These are phyloP conservation scores for Syngnathus typhle DNA, from an alignment of 2,113 vertebrate genomes.

Conservation along the genomic window DNA sequence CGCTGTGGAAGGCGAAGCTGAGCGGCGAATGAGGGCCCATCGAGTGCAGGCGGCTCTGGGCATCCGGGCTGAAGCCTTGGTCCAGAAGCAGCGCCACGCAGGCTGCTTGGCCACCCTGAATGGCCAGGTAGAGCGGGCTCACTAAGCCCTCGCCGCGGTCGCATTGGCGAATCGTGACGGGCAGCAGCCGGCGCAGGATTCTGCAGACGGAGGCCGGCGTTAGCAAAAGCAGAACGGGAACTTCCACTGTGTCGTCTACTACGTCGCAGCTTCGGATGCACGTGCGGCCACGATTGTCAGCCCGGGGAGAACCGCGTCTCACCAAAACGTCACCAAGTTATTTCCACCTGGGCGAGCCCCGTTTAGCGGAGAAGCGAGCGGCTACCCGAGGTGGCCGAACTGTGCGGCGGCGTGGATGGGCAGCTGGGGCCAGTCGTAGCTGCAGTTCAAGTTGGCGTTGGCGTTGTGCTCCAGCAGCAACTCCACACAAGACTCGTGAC, in stretches of 20 bases:
- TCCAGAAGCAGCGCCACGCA: slow-evolving; percentile 74
- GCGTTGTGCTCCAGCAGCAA: slow-evolving; percentile 76
- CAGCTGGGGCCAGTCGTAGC: slow-evolving; percentile 80
- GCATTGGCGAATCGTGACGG: slow-evolving; percentile 71
- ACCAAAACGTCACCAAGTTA: too few species aligned
- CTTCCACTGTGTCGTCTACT: too few species aligned
- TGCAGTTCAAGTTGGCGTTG: slow-evolving; percentile 82
- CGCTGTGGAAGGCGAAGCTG: slow-evolving; percentile 2
- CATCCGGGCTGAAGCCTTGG: slow-evolving; percentile 81
- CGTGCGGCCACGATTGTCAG: too few species aligned
- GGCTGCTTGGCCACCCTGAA: slow-evolving; percentile 55
- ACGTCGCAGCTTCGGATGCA: too few species aligned
- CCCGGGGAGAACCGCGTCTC: too few species aligned
- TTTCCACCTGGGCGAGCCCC: too few species aligned
- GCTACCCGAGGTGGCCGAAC: slow-evolving; percentile 79
- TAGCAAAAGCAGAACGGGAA: too few species aligned
- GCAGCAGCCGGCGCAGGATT: slow-evolving; percentile 70
- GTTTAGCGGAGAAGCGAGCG: too few species aligned
- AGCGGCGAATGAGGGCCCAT: slow-evolving; percentile 68
- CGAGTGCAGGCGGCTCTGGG: slow-evolving; percentile 71
- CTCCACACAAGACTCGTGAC: slow-evolving; percentile 78
- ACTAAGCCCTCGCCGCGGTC: slow-evolving; percentile 73
- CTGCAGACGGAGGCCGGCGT: slow-evolving; percentile 33
- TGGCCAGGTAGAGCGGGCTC: slow-evolving; percentile 86
- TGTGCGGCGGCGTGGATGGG: slow-evolving; percentile 89